Base-by-base conservation (phyloP, 1,140 invertebrate species). In the Heliconius melpomene region DNA sequence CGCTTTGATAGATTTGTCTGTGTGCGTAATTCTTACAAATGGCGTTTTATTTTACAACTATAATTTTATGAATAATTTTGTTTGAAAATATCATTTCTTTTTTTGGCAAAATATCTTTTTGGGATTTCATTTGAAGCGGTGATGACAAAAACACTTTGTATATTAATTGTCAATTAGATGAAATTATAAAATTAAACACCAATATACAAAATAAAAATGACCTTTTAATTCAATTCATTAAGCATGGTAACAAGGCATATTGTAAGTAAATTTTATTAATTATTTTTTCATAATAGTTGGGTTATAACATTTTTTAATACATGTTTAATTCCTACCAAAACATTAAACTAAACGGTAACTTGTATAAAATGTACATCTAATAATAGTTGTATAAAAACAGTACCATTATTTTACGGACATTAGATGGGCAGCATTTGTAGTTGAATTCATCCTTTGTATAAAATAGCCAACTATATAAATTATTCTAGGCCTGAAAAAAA, bases 351-450 rank as follows among this genome's bases (percentile, higher is more conserved):
- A 92, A 89, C 88, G 93, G 93, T 94, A 93, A 94, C 93, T 94
- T 90, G 92, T 94, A 93, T 93, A 94, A 93, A 94, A 92, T 94
- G 91, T 93, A 93, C 93, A 93, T 91, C 92, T 90, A 87, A 87
- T 90, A 87, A 90, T 92, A 92, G 85, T 89, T 89, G 87, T 93
- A 93, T 93, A 94, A 94, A 66, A 94, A 93, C 89, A 93, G 90
- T 93, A 91, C 88, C 89, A 92, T 92, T 86, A 91, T 87, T 89
- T 90, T 87, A 92, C 83, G 87, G 89, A 91, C 90, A 92, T 82
- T 89, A 89, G 85, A 88, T 88, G 89, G 88, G 89, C 90, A 91
- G 89, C 86, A 85, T 91, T 89, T 92, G 88, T 89, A 87, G 89
- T 91, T 86, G 85, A 88, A 87, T 91, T 91, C 76, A 88, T 90